phyloP scores from a whole-genome alignment of 2,797 vertebrate genomes.

The Hypotaenidia philippensis region DNA sequence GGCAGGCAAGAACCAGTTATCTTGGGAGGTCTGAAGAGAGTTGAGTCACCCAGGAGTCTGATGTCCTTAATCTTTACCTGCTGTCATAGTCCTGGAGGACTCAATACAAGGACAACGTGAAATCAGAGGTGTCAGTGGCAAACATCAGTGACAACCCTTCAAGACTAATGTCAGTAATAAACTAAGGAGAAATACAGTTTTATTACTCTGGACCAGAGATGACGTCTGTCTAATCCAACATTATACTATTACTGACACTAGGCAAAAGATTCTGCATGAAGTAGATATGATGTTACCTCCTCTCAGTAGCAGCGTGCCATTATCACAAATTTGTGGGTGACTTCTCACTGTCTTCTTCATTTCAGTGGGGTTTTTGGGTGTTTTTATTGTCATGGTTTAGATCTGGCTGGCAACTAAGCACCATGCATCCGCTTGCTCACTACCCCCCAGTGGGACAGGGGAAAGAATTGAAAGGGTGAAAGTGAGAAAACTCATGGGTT shows the following conservation, averaged over 20 bases:
- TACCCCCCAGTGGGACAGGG: no score
- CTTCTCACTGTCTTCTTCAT: background rate
- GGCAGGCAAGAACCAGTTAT: background rate
- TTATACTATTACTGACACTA: background rate
- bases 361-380: rapidly evolving
- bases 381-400: background rate
- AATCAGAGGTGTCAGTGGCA: background rate
- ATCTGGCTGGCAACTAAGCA: no score
- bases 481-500: no score
- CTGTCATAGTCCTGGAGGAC: background rate
- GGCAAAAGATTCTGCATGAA: background rate
- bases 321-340: background rate
- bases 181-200: background rate
- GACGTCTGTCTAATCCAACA: background rate
- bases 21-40: background rate
- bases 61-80: background rate
- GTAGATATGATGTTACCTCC: background rate
- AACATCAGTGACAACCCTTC: background rate
- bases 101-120: background rate
- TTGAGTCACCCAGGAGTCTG: background rate
- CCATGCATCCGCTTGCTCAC: no score
- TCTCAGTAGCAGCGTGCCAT: background rate
- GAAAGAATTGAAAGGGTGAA: no score
- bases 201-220: background rate
- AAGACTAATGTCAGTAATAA: background rate